phyloP scores from a whole-genome alignment of 2,113 vertebrate species.

The Platanista minor region DNA sequence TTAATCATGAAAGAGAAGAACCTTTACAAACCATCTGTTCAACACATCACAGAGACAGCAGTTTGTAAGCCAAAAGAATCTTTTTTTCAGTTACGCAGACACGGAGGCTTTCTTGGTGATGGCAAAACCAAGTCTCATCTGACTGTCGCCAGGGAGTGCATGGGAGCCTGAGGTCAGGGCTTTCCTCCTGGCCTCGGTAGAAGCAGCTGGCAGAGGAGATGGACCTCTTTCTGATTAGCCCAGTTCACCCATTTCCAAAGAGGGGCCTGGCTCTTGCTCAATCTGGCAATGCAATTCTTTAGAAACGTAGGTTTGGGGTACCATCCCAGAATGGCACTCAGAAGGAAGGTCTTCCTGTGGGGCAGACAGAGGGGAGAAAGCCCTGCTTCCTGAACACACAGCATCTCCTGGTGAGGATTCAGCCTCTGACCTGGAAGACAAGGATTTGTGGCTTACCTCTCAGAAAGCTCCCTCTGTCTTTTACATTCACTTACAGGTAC shows the following conservation, averaged over 20 bases:
- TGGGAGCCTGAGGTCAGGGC: background rate
- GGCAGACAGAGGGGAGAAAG: background rate
- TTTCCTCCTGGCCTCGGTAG: background rate
- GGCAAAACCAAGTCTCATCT: background rate
- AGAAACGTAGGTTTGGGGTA: background rate
- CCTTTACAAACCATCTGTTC: background rate
- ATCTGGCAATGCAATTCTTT: background rate
- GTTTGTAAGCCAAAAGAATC: background rate
- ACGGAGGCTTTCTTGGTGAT: background rate
- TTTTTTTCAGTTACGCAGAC: background rate
- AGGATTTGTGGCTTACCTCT: background rate
- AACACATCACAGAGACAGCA: background rate
- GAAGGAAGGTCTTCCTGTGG: background rate
- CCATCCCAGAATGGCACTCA: background rate
- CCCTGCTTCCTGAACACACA: background rate
- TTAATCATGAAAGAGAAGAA: background rate
- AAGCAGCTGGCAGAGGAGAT: background rate
- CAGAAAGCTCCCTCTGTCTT: background rate
- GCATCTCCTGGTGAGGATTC: background rate
- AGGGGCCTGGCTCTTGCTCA: background rate
- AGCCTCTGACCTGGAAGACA: background rate
- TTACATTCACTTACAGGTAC: background rate
- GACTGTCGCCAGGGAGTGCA: rapidly evolving
- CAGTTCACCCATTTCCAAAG: background rate
- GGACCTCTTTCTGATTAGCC: background rate